Conservation (phyloP, 2,888 invertebrate genomes). For the Eurytoma californica region DNA sequence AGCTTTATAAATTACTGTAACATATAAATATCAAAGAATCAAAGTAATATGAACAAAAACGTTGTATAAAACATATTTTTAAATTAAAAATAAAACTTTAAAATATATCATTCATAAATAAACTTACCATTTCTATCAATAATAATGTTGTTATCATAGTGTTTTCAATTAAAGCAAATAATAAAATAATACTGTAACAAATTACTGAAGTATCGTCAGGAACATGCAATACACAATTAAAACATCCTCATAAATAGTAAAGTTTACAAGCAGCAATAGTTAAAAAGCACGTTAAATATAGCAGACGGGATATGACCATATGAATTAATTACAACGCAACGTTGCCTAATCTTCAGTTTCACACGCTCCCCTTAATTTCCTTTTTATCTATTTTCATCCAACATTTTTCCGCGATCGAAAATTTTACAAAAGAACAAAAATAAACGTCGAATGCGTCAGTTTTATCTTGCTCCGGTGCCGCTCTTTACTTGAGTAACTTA, state of each 20-base stretch:
- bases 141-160: conserved; percentile 16
- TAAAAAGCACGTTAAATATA: not conserved
- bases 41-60: conserved; percentile 6
- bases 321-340: conserved; percentile 14
- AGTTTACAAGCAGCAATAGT: conserved; percentile 10
- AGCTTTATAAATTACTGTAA: conserved; percentile 8
- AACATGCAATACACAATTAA: conserved; percentile 24
- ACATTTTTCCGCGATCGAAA: not conserved
- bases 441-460: no score
- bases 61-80: not conserved
- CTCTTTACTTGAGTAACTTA: no score
- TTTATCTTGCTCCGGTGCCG: no score
- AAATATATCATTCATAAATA: not conserved
- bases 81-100: conserved; percentile 14
- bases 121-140: conserved; percentile 3
- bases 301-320: conserved; percentile 17
- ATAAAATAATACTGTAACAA: not conserved
- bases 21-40: not conserved
- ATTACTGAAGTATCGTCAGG: not conserved
- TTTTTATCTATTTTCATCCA: not conserved
- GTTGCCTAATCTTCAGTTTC: conserved; percentile 5
- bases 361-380: not conserved
- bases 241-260: conserved; percentile 15
- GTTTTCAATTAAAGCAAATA: not conserved
- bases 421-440: no score